Conservation (phyloP, 2,113 vertebrate genomes). For the Dunckerocampus dactyliophorus region DNA sequence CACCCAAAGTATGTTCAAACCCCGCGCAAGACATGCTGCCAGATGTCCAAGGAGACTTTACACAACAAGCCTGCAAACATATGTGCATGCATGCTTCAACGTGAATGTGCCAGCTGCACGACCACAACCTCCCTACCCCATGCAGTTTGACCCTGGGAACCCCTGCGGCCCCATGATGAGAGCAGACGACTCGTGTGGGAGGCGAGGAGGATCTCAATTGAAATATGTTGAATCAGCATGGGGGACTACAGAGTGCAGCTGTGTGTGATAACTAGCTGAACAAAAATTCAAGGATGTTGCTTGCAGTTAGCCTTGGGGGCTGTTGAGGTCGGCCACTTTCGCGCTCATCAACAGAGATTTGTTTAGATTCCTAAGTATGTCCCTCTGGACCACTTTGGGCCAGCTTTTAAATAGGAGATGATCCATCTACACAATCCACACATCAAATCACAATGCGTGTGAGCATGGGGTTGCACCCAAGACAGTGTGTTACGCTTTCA, state of each 20-base stretch:
- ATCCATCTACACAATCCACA: constrained; percentile 9
- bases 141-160: constrained; percentile 29
- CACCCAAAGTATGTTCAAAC: constrained; percentile 33
- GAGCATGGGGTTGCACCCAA: not conserved
- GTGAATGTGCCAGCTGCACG: constrained; percentile 28
- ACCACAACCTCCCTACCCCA: constrained; percentile 12
- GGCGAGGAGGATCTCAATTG: constrained; percentile 51
- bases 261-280: constrained; percentile 50
- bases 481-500: too few species aligned
- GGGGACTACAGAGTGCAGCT: constrained; percentile 45
- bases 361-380: constrained; percentile 46
- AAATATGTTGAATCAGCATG: constrained; percentile 66
- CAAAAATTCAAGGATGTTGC: constrained; percentile 60
- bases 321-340: constrained; percentile 48
- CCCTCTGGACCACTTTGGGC: constrained; percentile 23
- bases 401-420: constrained; percentile 4
- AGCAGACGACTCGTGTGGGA: constrained; percentile 58
- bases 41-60: constrained; percentile 61
- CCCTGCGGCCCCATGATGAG: constrained; percentile 39
- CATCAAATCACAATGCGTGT: not conserved
- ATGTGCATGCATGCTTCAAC: constrained; percentile 46
- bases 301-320: constrained; percentile 45
- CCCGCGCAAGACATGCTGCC: constrained; percentile 52
- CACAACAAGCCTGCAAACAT: constrained; percentile 56
- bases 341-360: constrained; percentile 47